Evolutionary conservation across 2,888 invertebrate species (phyloP), one percentile per base, ranked within the genome.

Genomic region (Erebia ligea): DNA sequence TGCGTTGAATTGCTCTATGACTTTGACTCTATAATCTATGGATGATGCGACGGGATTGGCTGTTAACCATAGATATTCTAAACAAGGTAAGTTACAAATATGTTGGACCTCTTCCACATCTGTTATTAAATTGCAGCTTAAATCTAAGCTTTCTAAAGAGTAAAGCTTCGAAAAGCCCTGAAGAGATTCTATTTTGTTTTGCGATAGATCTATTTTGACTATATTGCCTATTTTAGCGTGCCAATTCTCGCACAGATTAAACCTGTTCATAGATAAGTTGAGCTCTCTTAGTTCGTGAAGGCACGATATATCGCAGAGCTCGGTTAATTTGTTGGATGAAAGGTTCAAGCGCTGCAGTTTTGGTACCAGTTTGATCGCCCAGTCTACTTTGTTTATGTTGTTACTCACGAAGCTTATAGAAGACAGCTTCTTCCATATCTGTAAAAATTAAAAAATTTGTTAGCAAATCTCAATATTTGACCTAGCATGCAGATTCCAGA

Each of bases 191-290:
- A 99, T 95, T 82, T 95, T 95, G 88, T 99, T 99, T 78, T 98
- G 97, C 0, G 98, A 96, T 64, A 99, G 87, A 84, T 97, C 96
- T 65, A 99, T 94, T 70, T 95, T 95, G n/a, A 96, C 95, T 61
- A 99, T 95, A 87, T 98, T 98, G 8, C 98, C 98, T 71, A 99
- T 94, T 86, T 97, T 97, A 6, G 96, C 95, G 85, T 98, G 97
- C 90, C 98, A 95, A 83, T 96, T 95, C 45, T 96, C 95, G 76
- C 98, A 96, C 5, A 95, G 85, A 0, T 92, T 86, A 78, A 98
- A 96, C 59, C 95, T 93, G 91, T 98, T 99, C 81, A 97, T 96
- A 0, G 97, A 96, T 25, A 99, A 88, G 80, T 97, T 96, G 13
- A 99, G 92, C 64, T 95, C 91, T 11, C 96, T 95, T 40, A 99